Evolutionary conservation across 2,888 invertebrate genomes (phyloP), one percentile per base, ranked within the genome.

Genomic region (Tigriopus californicus): DNA sequence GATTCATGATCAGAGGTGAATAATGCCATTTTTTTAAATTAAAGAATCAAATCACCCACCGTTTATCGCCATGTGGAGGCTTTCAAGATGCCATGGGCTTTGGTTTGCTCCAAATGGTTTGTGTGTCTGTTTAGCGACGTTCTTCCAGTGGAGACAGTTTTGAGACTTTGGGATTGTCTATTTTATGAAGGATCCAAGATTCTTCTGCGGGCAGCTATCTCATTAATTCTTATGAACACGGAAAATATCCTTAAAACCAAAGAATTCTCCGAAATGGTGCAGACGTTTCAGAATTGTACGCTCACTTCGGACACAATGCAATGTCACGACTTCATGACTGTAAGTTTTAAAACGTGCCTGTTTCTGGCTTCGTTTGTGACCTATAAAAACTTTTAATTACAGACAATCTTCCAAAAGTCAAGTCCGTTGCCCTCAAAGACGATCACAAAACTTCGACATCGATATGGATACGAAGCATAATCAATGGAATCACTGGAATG

Each of bases 121-220:
- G 84, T 94, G 66, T 94, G 92, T 69, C 75, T 92, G 56, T 92
- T 84, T 73, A 86, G 88, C 57, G 92, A 94, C 75, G 90, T 91
- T 59, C 76, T 94, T 62, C 92, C 92, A 1, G 82, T 86, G 61
- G 92, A 81, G 80, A 94, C 94, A 8, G 90, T 91, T 47, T 75
- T 92, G 22, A 77, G 94, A 67, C 85, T 94, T 72, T 94, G 94
- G 92, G 94, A 95, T 72, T 90, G 91, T 68, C 74, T 94, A 61
- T 92, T 95, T 74, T 83, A 85, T 66, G 94, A 95, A 72, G 94
- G 94, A 48, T 85, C 85, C 61, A 92, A 92, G 74, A 83, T 94
- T 65, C 75, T 95, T 64, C 87, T 94, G 70, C 78, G 92, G 65
- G 90, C 89, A 2, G 88, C 87, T 58, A 68, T 94, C 64, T 83